Evolutionary conservation across 2,113 vertebrate species (phyloP).

Genomic region (mouse (Mus musculus)): DNA sequence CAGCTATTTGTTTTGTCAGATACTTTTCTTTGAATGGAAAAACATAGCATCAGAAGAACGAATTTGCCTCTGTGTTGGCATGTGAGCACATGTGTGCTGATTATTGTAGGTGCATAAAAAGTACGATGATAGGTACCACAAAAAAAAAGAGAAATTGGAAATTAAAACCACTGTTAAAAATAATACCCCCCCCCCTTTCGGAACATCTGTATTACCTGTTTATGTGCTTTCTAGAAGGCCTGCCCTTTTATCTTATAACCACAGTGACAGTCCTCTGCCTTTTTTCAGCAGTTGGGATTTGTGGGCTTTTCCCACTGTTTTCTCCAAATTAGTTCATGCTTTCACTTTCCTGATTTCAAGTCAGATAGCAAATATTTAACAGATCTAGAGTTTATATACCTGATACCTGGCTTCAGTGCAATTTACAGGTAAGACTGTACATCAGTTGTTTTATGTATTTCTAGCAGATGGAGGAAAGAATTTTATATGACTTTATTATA

Average conservation of each 20-base stretch:
- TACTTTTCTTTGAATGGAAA: background rate
- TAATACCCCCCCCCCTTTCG: background rate
- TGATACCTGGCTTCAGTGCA: background rate
- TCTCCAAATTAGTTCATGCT: background rate
- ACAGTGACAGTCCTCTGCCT: background rate
- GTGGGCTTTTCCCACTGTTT: background rate
- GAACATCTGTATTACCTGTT: background rate
- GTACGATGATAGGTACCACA: background rate
- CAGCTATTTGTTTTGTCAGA: slow-evolving; percentile 41
- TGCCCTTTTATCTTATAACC: background rate
- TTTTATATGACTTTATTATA: background rate
- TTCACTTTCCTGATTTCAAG: slow-evolving; percentile 23
- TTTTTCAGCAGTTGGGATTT: background rate
- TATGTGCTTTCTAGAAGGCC: background rate
- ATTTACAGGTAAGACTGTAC: background rate
- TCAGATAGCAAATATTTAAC: background rate
- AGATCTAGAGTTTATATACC: background rate
- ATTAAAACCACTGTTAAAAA: background rate
- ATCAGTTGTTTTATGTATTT: background rate
- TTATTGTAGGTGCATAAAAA: background rate
- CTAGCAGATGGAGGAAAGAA: background rate
- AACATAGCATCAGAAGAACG: background rate
- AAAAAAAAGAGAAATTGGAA: slow-evolving; percentile 29
- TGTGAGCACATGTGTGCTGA: background rate
- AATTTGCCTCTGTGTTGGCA: background rate